A percentile compares a stretch with the other conserved stretches of the same genome.
These are phyloP conservation scores for Astreopora myriophthalma DNA, from an alignment of 64 coral and sea anemone genomes.

Conservation along the genomic window DNA sequence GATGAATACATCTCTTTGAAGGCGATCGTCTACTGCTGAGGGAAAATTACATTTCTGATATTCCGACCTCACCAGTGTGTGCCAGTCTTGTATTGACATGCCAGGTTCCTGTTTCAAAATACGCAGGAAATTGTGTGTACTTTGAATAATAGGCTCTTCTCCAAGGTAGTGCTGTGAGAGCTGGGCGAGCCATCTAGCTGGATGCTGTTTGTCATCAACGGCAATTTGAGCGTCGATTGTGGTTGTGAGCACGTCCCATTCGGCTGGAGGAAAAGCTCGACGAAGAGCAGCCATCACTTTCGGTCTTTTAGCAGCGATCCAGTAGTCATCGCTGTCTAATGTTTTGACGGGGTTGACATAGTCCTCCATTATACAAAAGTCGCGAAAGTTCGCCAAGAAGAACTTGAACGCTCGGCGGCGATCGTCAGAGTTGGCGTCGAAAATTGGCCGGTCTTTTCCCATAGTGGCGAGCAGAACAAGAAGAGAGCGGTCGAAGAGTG, in stretches of 20 bases:
- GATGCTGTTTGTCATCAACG: conserved; percentile 37
- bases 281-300: conserved; percentile 44
- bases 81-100: conserved; percentile 60
- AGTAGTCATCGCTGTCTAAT: conserved; percentile 45
- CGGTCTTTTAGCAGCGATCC: conserved; percentile 39
- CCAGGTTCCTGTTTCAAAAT: conserved; percentile 37
- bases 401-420: conserved; percentile 45
- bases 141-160: conserved; percentile 45
- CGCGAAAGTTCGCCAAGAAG: conserved; percentile 42
- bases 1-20: conserved; percentile 51
- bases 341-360: conserved; percentile 43
- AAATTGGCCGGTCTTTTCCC: conserved; percentile 33
- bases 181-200: conserved; percentile 44
- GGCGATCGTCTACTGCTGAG: conserved; percentile 14
- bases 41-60: conserved; percentile 63
- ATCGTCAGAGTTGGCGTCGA: conserved; percentile 41
- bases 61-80: conserved; percentile 31
- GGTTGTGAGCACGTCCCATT: conserved; percentile 62
- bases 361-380: conserved; percentile 62
- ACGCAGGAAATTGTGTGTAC: conserved; percentile 34
- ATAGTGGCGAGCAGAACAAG: background rate
- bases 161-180: conserved; percentile 47
- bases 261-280: conserved; percentile 40
- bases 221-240: conserved; percentile 47
- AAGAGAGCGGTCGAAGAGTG: background rate